phyloP scores from a whole-genome alignment of 2,888 invertebrate species.

The Lucinisca nassula region DNA sequence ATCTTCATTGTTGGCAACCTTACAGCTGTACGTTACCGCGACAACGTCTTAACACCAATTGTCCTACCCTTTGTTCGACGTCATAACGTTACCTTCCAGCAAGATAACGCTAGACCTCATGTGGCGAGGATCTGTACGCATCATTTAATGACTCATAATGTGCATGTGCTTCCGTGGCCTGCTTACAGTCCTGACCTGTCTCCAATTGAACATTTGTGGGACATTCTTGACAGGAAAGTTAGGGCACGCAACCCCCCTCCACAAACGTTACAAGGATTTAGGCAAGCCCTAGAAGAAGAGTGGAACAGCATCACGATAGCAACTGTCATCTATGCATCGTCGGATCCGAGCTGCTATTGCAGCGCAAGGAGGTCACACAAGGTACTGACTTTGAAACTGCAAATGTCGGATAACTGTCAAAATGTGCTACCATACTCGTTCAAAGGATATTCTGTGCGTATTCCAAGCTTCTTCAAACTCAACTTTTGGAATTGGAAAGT shows the following conservation, averaged over 20 bases:
- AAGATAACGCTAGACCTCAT: slow-evolving; percentile 62
- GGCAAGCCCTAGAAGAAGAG: slow-evolving; percentile 24
- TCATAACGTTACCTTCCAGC: slow-evolving; percentile 37
- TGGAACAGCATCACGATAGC: slow-evolving; percentile 20
- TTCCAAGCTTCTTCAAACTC: neutral
- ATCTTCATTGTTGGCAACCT: slow-evolving; percentile 29
- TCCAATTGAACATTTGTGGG: slow-evolving; percentile 58
- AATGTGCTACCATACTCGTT: neutral
- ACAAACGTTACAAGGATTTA: slow-evolving; percentile 32
- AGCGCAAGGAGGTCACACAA: slow-evolving; percentile 12
- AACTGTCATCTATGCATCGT: slow-evolving; percentile 2
- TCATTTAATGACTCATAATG: slow-evolving; percentile 35
- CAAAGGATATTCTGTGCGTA: too few relatives aligned
- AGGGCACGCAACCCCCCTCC: slow-evolving; percentile 25
- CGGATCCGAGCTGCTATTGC: neutral
- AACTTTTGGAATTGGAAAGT: neutral
- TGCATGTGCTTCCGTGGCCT: slow-evolving; percentile 51
- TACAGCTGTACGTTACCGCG: slow-evolving; percentile 32
- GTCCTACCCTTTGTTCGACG: slow-evolving; percentile 41
- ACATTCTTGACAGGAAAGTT: slow-evolving; percentile 29
- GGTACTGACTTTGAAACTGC: neutral
- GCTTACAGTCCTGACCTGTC: slow-evolving; percentile 32
- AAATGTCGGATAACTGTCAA: neutral
- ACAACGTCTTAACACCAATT: slow-evolving; percentile 38
- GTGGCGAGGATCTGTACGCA: slow-evolving; percentile 26